phyloP scores from a whole-genome alignment of 2,113 vertebrate species.

The Tapirus terrestris region DNA sequence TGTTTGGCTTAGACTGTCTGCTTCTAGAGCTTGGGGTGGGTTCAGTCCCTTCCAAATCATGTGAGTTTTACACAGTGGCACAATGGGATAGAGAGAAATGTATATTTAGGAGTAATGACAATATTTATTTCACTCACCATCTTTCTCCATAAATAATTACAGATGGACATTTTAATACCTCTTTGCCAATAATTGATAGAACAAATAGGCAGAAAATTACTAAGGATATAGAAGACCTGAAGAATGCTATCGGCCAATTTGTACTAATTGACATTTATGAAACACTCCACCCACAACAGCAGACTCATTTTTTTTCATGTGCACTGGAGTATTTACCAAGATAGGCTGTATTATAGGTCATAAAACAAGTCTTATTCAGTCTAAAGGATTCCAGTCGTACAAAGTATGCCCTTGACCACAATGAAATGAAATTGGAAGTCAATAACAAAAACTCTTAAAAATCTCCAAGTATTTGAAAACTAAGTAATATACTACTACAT shows the following conservation, averaged over 20 bases:
- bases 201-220: neutral
- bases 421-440: neutral
- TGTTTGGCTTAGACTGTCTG: neutral
- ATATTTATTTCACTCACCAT: neutral
- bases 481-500: neutral
- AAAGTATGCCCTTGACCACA: neutral
- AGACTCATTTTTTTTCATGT: neutral
- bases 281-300: neutral
- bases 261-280: conserved; percentile 26
- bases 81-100: neutral
- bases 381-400: neutral
- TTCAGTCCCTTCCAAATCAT: neutral
- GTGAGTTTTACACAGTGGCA: neutral
- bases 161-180: neutral
- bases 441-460: neutral
- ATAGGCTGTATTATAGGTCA: neutral
- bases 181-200: neutral
- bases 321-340: neutral
- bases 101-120: neutral
- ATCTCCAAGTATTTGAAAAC: conserved; percentile 29
- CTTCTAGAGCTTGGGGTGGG: neutral
- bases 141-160: neutral
- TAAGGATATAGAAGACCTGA: neutral
- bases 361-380: neutral
- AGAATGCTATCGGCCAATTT: neutral